A percentile compares a stretch with the other conserved stretches of the same genome.
Conservation (phyloP, 1,140 invertebrate species). For the Stegodyphus dumicola region DNA sequence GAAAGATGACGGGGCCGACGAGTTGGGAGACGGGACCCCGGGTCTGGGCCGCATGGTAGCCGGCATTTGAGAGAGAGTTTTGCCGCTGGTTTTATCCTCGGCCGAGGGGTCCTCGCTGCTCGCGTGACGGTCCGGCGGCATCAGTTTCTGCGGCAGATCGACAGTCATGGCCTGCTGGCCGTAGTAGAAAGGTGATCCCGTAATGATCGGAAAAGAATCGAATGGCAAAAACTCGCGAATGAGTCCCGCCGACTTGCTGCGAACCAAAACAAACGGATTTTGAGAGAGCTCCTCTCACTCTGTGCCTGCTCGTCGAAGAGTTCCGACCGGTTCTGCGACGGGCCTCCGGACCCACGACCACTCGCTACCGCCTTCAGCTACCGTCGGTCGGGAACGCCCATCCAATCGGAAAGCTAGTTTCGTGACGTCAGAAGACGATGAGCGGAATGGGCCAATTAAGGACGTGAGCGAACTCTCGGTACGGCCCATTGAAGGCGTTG, state of each 20-base stretch:
- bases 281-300: neutral
- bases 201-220: conserved; percentile 37
- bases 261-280: neutral
- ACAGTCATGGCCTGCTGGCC: conserved; percentile 60
- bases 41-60: neutral
- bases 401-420: conserved; percentile 14
- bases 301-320: neutral
- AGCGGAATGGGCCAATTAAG: conserved; percentile 37
- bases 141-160: conserved; percentile 48
- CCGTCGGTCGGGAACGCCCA: neutral
- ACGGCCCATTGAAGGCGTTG: conserved; percentile 48
- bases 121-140: conserved; percentile 51
- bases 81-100: conserved; percentile 1
- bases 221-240: neutral
- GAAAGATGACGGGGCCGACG: conserved; percentile 16
- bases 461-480: neutral
- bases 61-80: neutral
- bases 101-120: conserved; percentile 32
- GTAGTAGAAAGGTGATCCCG: conserved; percentile 38
- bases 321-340: neutral
- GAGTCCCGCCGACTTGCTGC: too few relatives aligned
- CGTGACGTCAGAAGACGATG: conserved; percentile 20
- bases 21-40: conserved; percentile 18
- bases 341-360: neutral
- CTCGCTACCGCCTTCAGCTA: neutral